phyloP scores from a whole-genome alignment of 35 echinoderm and acorn worm species.

The Antedon bifida region DNA sequence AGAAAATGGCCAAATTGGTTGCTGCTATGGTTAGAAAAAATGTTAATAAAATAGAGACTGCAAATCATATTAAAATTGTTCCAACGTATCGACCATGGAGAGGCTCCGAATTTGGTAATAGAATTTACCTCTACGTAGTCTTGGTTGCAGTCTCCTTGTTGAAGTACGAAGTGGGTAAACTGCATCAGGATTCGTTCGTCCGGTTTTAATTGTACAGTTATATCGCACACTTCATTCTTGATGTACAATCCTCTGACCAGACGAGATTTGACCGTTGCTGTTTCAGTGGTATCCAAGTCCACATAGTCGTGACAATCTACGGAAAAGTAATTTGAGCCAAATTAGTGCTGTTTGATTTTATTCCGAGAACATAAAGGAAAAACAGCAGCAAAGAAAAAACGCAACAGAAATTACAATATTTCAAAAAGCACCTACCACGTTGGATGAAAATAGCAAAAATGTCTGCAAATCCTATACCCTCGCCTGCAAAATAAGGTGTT shows the following conservation, averaged over 20 bases:
- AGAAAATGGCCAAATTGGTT: no score
- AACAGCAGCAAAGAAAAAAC: neutral
- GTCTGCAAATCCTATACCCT: slow-evolving; percentile 28
- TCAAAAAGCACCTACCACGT: slow-evolving; percentile 22
- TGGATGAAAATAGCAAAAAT: slow-evolving; percentile 54
- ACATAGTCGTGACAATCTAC: neutral
- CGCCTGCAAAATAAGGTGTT: slow-evolving; percentile 10
- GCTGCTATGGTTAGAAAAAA: no score
- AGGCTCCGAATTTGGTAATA: no score
- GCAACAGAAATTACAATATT: no score
- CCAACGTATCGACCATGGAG: no score
- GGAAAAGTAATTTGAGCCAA: no score
- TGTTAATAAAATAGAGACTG: no score
- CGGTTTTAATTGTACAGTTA: slow-evolving; percentile 8
- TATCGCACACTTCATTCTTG: slow-evolving; percentile 32
- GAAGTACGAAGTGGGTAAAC: slow-evolving; percentile 17
- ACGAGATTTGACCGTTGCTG: neutral
- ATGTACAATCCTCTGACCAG: neutral
- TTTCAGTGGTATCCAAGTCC: neutral
- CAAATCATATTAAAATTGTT: no score
- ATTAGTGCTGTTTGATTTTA: neutral
- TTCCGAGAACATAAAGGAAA: slow-evolving; percentile 8
- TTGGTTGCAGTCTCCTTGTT: slow-evolving; percentile 20
- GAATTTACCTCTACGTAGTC: slow-evolving; percentile 30
- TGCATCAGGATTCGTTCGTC: slow-evolving; percentile 22